Evolutionary conservation across 2,888 invertebrate genomes (phyloP), one percentile per base, ranked within the genome.

Genomic region (Stenodera caucasica): DNA sequence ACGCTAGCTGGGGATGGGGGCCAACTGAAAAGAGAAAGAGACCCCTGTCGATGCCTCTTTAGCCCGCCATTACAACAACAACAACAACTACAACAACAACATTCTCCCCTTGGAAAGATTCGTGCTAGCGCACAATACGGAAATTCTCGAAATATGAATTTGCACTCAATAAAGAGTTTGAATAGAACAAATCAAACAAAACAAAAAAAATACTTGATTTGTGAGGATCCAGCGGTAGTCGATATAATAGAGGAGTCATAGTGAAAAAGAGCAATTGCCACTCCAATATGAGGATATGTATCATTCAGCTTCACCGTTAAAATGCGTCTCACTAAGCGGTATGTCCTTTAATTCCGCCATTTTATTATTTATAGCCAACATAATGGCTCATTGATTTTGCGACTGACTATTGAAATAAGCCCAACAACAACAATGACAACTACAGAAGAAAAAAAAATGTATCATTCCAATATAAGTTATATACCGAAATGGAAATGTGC

Each of bases 381-480:
- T 77, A 77, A 78, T 77, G 77, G 77, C 73, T 76, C 78, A 78
- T 77, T 78, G 78, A 77, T 77, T 79, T 73, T 70, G 73, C 70
- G 72, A 75, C 74, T 72, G 74, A 75, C 76, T 75, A 77, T 76
- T 75, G 77, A 77, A 76, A 76, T 74, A 71, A 75, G 71, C 73
- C 40, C 69, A 73, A 74, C 75, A 75, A 75, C 73, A 75, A 75
- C 70, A 40, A 21, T n/a, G n/a, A 26, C 26, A 26, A 26, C 11
- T 21, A 18, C 40, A 40, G 11, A 6, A 40, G 9, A 9, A 15
- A 40, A 40, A 40, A 40, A 40, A 40, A 9, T 40, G 40, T 40
- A 40, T 40, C 40, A 40, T 21, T 72, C 71, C 74, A 74, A 77
- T 26, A 40, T 77, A 77, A 67, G 67, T 67, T 70, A 68, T 69